Evolutionary conservation across 2,888 invertebrate species (phyloP).

Genomic region (Athalia cordata): DNA sequence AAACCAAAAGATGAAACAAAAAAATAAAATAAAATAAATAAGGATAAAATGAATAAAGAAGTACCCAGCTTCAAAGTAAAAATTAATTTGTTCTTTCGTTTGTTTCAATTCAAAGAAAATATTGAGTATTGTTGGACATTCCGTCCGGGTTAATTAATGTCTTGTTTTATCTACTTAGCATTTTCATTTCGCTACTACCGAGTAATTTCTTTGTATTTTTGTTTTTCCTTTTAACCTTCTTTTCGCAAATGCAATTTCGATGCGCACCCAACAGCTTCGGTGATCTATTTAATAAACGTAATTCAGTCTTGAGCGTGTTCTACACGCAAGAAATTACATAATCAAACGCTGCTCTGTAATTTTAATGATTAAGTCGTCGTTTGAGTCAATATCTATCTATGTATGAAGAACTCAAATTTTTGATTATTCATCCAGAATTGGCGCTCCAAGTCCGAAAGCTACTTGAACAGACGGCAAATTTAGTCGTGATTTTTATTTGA

Average conservation of each 20-base stretch:
- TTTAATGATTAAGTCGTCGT: neutral
- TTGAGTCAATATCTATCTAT: neutral
- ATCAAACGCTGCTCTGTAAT: neutral
- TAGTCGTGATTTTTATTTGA: conserved; percentile 64
- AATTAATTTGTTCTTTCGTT: neutral
- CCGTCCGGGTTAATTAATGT: neutral
- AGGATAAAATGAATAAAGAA: neutral
- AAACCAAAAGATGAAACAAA: neutral
- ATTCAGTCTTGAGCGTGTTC: neutral
- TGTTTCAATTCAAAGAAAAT: neutral
- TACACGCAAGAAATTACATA: neutral
- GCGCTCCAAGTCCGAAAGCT: neutral
- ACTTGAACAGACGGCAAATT: conserved; percentile 28
- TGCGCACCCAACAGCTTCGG: neutral
- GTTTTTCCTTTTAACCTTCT: neutral
- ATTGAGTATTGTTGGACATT: neutral
- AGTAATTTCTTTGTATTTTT: neutral
- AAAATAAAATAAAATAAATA: neutral
- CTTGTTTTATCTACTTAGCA: neutral
- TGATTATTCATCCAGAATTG: neutral
- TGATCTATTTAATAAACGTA: no score
- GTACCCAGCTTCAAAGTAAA: neutral
- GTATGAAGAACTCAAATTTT: neutral
- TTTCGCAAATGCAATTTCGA: neutral
- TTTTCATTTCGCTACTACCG: neutral